phyloP scores from a whole-genome alignment of 1,140 invertebrate genomes.

The Solenopsis fugax region DNA sequence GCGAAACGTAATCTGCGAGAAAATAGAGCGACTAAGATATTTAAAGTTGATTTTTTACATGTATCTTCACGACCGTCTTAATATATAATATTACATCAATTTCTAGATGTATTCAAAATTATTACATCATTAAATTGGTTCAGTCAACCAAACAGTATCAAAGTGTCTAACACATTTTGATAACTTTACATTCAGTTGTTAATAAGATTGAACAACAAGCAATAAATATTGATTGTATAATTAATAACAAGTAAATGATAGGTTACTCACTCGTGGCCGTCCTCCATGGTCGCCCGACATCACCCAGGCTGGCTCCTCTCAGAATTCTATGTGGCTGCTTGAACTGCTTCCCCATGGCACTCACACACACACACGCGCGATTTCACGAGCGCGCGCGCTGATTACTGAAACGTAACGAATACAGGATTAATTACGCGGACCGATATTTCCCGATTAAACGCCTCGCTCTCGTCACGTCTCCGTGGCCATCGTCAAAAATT shows the following conservation, averaged over 20 bases:
- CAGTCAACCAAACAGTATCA: neutral
- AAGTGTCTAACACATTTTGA: neutral
- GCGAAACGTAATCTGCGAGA: neutral
- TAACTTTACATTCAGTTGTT: neutral
- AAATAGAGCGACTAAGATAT: neutral
- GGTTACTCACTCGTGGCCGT: too few species aligned
- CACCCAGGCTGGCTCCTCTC: too few species aligned
- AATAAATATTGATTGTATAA: constrained; percentile 21
- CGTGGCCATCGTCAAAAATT: too few species aligned
- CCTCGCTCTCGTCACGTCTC: too few species aligned
- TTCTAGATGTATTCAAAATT: neutral
- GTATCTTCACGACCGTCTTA: neutral
- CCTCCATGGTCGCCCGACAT: too few species aligned
- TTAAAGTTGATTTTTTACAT: neutral
- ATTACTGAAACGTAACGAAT: too few species aligned
- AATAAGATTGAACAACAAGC: neutral
- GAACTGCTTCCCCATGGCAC: too few species aligned
- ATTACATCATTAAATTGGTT: neutral
- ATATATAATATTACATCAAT: neutral
- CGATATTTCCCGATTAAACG: too few species aligned
- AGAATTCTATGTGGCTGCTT: too few species aligned
- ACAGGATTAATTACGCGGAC: too few species aligned
- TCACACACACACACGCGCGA: too few species aligned
- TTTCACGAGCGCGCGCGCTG: too few species aligned
- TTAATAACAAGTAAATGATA: neutral